These are phyloP conservation scores for Sitta europaea DNA, from an alignment of 2,113 vertebrate genomes.

Conservation along the genomic window DNA sequence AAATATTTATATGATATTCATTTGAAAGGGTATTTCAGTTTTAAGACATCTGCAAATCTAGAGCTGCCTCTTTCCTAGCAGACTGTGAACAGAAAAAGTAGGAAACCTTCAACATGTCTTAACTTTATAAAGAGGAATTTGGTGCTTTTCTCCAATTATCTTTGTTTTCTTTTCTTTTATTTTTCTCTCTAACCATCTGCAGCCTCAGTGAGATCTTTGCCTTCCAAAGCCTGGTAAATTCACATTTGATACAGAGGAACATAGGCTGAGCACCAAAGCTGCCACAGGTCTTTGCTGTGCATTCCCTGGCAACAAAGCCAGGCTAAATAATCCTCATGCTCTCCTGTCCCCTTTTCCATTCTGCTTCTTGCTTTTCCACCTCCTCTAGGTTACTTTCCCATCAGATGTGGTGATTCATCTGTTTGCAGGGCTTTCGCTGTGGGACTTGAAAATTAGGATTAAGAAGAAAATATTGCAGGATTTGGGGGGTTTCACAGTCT, in stretches of 20 bases:
- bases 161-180: background rate
- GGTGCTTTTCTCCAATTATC: background rate
- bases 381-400: background rate
- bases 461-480: background rate
- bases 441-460: background rate
- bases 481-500: fast-evolving
- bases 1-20: background rate
- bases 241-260: background rate
- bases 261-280: background rate
- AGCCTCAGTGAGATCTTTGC: background rate
- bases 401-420: background rate
- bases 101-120: background rate
- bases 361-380: background rate
- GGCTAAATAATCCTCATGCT: background rate
- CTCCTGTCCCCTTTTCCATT: background rate
- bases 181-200: background rate
- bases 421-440: background rate
- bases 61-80: background rate
- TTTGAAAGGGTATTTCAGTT: background rate
- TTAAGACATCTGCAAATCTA: background rate
- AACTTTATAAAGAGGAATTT: background rate
- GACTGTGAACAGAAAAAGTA: background rate
- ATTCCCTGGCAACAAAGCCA: background rate
- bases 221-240: background rate
- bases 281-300: background rate